Base-by-base conservation (phyloP, 2,113 vertebrate genomes). In the Nycticorax nycticorax region DNA sequence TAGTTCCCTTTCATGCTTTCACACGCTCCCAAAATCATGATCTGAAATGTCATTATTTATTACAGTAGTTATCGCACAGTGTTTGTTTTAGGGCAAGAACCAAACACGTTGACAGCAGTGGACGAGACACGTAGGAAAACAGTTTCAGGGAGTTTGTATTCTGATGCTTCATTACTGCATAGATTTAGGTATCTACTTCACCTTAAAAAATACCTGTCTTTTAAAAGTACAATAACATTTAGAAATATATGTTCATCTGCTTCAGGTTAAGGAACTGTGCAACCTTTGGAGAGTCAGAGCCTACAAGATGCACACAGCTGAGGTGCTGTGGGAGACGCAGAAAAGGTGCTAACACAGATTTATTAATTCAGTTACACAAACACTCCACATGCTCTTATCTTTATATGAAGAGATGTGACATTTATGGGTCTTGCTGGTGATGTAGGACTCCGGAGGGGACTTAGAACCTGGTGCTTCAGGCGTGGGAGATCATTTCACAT, bases 321-420 rank as follows among this genome's bases (percentile, higher is more conserved):
- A 77, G 26, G 35, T 41, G 71, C 69, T 86, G 32, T 80, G 63
- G 68, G 79, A 93, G 76, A 32, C 88, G 71, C 50, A 66, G 67
- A 83, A 57, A 79, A 62, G 28, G 23, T 55, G 28, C 71, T 93
- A 94, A 76, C 18, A 28, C 26, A 82, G 73, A 87, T 88, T 79
- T 85, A 88, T 90, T 88, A 88, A 95, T 93, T 88, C 76, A 68
- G 13, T 72, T 90, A 45, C 55, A 83, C n/a, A 89, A 91, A 47
- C 47, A 88, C 48, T 81, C 71, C 23, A 33, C 48, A 16, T 48
- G 39, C 18, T 74, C 28, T 33, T 85, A 63, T 77, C 59, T 77
- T 77, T 81, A 45, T 43, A 60, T 30, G 56, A 72, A 71, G 79
- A 71, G 86, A 93, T 67, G 35, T 91, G 76, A 84, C 66, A 53